Evolutionary conservation across 2,113 vertebrate genomes (phyloP).

Genomic region (Crypturellus undulatus): DNA sequence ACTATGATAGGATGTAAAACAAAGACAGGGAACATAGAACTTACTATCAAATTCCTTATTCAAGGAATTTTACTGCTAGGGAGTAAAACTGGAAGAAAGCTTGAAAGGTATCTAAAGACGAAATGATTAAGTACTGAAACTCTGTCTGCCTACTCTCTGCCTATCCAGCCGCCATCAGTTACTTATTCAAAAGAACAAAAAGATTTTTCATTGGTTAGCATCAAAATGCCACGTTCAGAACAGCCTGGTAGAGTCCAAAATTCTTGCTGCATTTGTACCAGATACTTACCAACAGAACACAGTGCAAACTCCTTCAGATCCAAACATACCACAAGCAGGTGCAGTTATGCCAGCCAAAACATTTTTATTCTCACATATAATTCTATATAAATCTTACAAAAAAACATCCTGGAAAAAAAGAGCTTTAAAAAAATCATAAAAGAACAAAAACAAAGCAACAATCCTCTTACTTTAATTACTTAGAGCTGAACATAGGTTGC

Average conservation of each 20-base stretch:
- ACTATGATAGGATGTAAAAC: background rate
- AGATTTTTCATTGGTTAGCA: background rate
- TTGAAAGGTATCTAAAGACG: background rate
- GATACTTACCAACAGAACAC: background rate
- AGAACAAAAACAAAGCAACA: background rate
- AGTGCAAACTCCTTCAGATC: background rate
- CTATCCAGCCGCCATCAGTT: background rate
- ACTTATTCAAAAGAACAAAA: background rate
- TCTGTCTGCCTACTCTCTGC: background rate
- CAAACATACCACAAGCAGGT: background rate
- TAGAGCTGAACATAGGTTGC: background rate
- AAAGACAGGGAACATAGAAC: background rate
- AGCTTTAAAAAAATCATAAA: background rate
- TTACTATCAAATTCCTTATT: background rate
- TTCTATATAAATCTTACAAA: background rate
- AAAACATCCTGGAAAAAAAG: fast-evolving
- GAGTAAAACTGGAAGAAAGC: background rate
- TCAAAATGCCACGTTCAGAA: background rate
- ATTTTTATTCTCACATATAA: background rate
- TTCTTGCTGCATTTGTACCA: background rate
- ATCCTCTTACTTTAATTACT: background rate
- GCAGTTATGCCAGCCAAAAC: background rate
- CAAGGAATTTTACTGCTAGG: background rate
- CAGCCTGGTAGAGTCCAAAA: background rate
- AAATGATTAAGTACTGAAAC: background rate